Conservation (phyloP, 2,888 invertebrate genomes). For the Hypercompe scribonia region DNA sequence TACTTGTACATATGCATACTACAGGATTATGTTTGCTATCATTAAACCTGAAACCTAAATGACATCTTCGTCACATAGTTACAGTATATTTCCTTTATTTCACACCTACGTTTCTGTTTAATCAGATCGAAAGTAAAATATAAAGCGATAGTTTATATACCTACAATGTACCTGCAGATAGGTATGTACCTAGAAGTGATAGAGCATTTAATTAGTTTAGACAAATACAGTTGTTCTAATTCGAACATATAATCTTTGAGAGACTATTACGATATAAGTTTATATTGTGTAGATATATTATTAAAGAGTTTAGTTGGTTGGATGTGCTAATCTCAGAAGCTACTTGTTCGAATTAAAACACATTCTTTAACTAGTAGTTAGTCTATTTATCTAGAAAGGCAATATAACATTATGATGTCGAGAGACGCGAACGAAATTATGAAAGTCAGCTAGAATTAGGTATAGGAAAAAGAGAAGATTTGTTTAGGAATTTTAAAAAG, state of each 20-base stretch:
- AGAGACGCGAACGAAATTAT: too few species aligned
- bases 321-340: too few species aligned
- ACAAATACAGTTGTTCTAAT: slow-evolving; percentile 34
- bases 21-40: not conserved
- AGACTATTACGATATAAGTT: slow-evolving; percentile 2
- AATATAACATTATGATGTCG: too few species aligned
- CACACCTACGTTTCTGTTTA: not conserved
- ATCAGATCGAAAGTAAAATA: slow-evolving; percentile 26
- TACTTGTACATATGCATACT: not conserved
- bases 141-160: slow-evolving; percentile 12
- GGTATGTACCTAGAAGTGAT: slow-evolving; percentile 25
- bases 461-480: too few species aligned
- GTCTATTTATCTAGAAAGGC: too few species aligned
- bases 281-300: not conserved
- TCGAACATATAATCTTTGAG: slow-evolving; percentile 6
- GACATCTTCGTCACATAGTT: not conserved
- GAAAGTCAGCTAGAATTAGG: too few species aligned
- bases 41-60: not conserved
- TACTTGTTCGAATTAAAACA: too few species aligned
- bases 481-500: not conserved
- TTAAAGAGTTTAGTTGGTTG: too few species aligned
- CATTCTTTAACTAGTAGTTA: too few species aligned
- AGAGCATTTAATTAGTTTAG: slow-evolving; percentile 37
- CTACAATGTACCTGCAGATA: slow-evolving; percentile 36
- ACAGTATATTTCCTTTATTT: slow-evolving; percentile 10